Evolutionary conservation across 1,140 invertebrate species (phyloP), one percentile per base, ranked within the genome.

Genomic region (Cephus cinctus): DNA sequence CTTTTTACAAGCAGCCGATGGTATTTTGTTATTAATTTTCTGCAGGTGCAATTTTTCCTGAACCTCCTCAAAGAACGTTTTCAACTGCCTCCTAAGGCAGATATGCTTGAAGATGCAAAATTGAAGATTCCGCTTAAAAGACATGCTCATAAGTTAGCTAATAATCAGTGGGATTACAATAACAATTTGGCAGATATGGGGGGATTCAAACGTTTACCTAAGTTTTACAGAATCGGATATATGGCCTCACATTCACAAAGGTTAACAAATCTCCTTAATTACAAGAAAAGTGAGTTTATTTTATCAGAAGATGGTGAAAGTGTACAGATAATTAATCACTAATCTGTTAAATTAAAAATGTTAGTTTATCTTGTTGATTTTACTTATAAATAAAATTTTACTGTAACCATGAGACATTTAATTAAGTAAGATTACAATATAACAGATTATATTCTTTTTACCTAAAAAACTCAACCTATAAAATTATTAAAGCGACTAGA

Each of bases 11-110:
- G 8, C 5, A 15, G 4, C n/a, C 22, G n/a, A 20, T 35, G 30
- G 30, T 45, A 9, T 23, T 35, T 38, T 9, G 46, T 39, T 44
- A 18, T 49, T 25, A 25, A 31, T 42, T 47, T 49, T 45, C 11
- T 54, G 32, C 53, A 83, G 80, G 69, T 80, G 4, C 65, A 75
- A 36, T 86, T 80, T 64, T 82, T 80, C 47, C 47, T 86, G 14
- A 75, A 79, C 30, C 51, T 77, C 30, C 57, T 87, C 3, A 75
- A 76, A 45, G 78, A 78, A 0, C 57, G 59, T 6, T 52, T 78
- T 25, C 31, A 22, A 11, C 63, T 88, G 8, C 86, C 85, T 2
- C 54, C 67, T 0, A 61, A 45, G 36, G 39, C 40, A 8, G 20
- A 40, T 4, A 72, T 73, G 70, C 5, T 71, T 11, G 55, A 63